Conservation (phyloP, 64 coral and sea anemone species). For the Montipora capricornis region DNA sequence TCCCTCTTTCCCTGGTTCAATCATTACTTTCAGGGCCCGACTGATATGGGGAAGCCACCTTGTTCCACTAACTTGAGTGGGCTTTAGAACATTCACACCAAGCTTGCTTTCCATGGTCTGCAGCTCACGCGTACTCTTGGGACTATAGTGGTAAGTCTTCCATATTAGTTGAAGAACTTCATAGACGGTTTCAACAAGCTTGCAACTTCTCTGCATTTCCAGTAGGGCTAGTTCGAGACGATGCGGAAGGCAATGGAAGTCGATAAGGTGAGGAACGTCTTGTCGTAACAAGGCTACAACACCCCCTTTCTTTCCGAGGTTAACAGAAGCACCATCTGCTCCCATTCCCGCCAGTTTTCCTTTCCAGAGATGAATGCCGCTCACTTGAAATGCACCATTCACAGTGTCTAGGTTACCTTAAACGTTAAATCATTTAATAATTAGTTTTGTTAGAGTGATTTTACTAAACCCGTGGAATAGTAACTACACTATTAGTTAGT, state of each 20-base stretch:
- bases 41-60: background rate
- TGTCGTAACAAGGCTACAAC: constrained; percentile 13
- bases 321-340: constrained; percentile 53
- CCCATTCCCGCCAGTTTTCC: constrained; percentile 23
- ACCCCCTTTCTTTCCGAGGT: constrained; percentile 43
- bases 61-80: background rate
- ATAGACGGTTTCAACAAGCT: background rate
- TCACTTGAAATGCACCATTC: constrained; percentile 10
- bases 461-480: too few species aligned
- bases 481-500: too few species aligned
- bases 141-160: background rate
- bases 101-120: background rate
- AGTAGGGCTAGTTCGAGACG: background rate
- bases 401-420: constrained; percentile 15
- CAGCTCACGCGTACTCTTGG: background rate
- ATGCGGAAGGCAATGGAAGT: background rate
- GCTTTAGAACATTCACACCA: background rate
- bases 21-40: background rate
- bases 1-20: background rate
- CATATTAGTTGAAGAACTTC: background rate
- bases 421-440: background rate
- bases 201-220: background rate
- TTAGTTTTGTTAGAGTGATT: background rate
- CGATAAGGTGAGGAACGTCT: background rate
- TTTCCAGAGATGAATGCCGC: constrained; percentile 3